A percentile compares a stretch with the other conserved stretches of the same genome.
Evolutionary conservation across 2,113 vertebrate genomes (phyloP).

Genomic region (Pionites leucogaster): DNA sequence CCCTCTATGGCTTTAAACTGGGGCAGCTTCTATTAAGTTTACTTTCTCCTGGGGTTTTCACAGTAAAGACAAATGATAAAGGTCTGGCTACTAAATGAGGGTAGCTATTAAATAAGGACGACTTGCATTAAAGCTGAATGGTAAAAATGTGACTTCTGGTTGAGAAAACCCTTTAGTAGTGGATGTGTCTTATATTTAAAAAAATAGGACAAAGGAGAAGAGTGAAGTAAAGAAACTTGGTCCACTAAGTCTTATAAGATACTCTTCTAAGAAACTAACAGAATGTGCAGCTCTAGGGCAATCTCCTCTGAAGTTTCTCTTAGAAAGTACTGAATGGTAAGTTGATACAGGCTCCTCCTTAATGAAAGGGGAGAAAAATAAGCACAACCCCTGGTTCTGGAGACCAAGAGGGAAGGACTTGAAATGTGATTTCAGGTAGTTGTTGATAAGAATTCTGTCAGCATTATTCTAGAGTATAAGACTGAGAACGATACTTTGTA

Average conservation of each 20-base stretch:
- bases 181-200: not conserved
- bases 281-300: not conserved
- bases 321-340: not conserved
- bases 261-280: not conserved
- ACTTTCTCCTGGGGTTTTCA: constrained; percentile 60
- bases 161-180: not conserved
- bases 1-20: constrained; percentile 58
- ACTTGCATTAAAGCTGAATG: constrained; percentile 28
- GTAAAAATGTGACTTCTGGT: constrained; percentile 24
- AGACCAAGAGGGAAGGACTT: not conserved
- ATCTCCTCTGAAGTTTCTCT: not conserved
- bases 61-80: constrained; percentile 47
- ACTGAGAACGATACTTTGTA: not conserved
- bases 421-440: not conserved
- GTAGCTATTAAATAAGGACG: constrained; percentile 50
- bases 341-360: not conserved
- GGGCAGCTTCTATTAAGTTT: constrained; percentile 69
- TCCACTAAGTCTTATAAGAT: not conserved
- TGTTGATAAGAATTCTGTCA: not conserved
- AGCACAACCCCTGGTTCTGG: not conserved
- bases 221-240: not conserved
- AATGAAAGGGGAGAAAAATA: not conserved
- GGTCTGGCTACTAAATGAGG: constrained; percentile 55
- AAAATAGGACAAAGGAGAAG: not conserved
- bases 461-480: not conserved